phyloP scores from a whole-genome alignment of 1,140 invertebrate species.

The Ips nitidus region DNA sequence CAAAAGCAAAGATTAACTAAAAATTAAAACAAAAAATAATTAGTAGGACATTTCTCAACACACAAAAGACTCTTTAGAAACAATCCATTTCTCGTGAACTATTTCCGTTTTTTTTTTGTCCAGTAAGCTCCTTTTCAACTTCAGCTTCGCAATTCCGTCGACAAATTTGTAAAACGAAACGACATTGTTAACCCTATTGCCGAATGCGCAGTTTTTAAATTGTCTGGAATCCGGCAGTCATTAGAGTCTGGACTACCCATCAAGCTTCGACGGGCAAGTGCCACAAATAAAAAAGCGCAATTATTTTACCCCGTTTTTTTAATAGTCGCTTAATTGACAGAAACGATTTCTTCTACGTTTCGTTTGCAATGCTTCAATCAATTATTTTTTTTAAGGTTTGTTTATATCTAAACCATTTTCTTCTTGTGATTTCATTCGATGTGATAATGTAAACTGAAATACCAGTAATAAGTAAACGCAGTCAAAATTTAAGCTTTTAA shows the following conservation, averaged over 20 bases:
- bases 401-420: no score
- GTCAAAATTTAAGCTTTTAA: no score
- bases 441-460: no score
- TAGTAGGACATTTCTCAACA: no score
- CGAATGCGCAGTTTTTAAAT: constrained; percentile 23
- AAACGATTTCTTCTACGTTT: not conserved
- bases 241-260: constrained; percentile 19
- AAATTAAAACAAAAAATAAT: no score
- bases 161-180: constrained; percentile 30
- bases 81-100: constrained; percentile 2
- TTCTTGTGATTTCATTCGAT: no score
- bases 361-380: no score
- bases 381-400: no score
- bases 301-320: constrained; percentile 22
- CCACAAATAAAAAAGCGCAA: constrained; percentile 16
- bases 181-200: constrained; percentile 24
- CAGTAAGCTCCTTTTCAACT: constrained; percentile 19
- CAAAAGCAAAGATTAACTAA: no score
- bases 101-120: constrained; percentile 8
- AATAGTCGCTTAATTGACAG: constrained; percentile 22
- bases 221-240: constrained; percentile 21
- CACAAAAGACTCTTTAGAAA: no score
- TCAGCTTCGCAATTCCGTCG: constrained; percentile 19
- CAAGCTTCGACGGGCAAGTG: constrained; percentile 17
- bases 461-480: no score